Conservation (phyloP, 2,113 vertebrate species). For the Bubo blakistoni region DNA sequence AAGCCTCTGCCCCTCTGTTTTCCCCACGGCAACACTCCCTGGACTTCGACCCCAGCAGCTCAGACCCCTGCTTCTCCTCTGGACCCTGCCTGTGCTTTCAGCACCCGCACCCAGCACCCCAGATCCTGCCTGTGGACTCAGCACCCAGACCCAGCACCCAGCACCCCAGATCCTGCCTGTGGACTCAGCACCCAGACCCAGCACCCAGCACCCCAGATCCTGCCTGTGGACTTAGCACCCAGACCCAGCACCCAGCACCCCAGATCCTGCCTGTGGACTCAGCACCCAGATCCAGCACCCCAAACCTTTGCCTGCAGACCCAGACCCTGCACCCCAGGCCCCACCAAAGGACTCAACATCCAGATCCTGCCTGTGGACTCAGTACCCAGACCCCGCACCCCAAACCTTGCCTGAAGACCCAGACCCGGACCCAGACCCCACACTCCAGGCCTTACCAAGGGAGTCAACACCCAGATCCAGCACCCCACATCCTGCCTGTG, state of each 20-base stretch:
- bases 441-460: too few species aligned
- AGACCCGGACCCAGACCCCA: too few species aligned
- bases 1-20: neutral
- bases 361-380: too few species aligned
- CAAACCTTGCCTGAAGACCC: neutral
- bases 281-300: neutral
- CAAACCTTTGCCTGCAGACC: neutral
- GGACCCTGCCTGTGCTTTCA: neutral
- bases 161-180: too few species aligned
- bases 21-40: neutral
- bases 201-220: neutral
- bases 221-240: neutral
- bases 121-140: neutral
- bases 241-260: too few species aligned
- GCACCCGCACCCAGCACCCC: neutral
- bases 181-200: neutral
- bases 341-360: neutral
- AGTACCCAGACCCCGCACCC: neutral
- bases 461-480: too few species aligned
- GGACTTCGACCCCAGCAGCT: neutral
- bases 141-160: neutral
- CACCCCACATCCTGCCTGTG: too few species aligned
- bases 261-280: too few species aligned
- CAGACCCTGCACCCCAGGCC: too few species aligned
- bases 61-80: neutral